Evolutionary conservation across 2,797 vertebrate genomes (phyloP).

Genomic region (Paramormyrops hopkinsi): DNA sequence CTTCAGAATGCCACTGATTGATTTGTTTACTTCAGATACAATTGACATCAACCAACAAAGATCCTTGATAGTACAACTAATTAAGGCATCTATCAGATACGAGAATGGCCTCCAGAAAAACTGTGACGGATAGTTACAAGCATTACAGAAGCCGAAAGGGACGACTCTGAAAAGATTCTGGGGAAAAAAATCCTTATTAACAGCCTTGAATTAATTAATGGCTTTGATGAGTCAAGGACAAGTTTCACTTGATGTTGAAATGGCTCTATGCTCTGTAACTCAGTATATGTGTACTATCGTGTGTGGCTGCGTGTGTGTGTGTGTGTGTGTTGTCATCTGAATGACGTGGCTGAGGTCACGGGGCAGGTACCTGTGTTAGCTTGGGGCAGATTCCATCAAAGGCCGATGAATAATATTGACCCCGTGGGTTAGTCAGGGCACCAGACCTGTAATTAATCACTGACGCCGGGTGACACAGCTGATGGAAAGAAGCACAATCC

Average conservation of each 20-base stretch:
- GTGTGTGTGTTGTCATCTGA: constrained; percentile 5
- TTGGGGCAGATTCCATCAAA: constrained; percentile 6
- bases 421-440: neutral
- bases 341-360: neutral
- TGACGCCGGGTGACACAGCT: neutral
- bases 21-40: neutral
- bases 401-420: constrained; percentile 20
- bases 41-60: neutral
- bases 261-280: neutral
- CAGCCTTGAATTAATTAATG: constrained; percentile 5
- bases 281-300: neutral
- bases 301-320: constrained; percentile 19
- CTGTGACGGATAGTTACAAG: neutral
- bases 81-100: neutral
- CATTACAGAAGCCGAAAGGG: neutral
- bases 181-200: neutral
- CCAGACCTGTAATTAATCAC: constrained; percentile 13
- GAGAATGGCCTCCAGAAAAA: neutral
- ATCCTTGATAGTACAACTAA: neutral
- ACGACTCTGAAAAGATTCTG: neutral
- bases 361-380: neutral
- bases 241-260: neutral
- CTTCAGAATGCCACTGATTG: neutral
- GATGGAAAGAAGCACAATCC: neutral
- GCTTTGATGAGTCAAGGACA: neutral